Evolutionary conservation across 2,113 vertebrate genomes (phyloP), one percentile per base, ranked within the genome.

Genomic region (Sarotherodon lohbergeri): DNA sequence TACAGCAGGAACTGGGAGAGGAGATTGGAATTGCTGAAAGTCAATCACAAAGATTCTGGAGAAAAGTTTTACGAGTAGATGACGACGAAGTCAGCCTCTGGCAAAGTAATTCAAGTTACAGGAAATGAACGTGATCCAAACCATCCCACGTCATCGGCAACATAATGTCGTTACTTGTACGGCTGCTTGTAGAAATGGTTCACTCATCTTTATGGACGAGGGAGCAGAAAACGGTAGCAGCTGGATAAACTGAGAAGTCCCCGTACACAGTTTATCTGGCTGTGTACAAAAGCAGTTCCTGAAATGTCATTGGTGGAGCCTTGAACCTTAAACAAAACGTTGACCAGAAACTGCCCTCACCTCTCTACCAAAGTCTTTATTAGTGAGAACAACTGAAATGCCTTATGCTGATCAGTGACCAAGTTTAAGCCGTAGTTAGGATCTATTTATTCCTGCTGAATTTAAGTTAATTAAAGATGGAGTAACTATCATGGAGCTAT

Each of bases 121-220:
- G 68, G 39, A 73, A 46, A 9, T 46, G 68, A 46, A 27, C 41
- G 6, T 46, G 68, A 73, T 46, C 13, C 41, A 48, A 73, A 46
- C 8, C 2, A 3, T 2, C 1, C 36, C 0, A 22, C 11, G 1
- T 41, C n/a, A 24, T 68, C 1, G 0, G n/a, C 17, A 9, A 73
- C 2, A 27, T 6, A 16, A 73, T 43, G 9, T 17, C 4, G 39
- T 24, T 14, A 22, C 0, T 46, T 24, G 39, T 16, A 16, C 5
- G 3, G 39, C 22, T 73, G 66, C 22, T 73, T 27, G 13, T 6
- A 41, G 22, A 46, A 46, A 24, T 46, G 68, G 13, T 46, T 46
- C 5, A 16, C 22, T 46, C 68, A 17, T 46, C 41, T 73, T 73
- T 46, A 27, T 24, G 22, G 36, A 71, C 8, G 2, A 71, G n/a